These are phyloP conservation scores for Reticulitermes lucifugus DNA, from an alignment of 2,888 invertebrate species.

Conservation along the genomic window DNA sequence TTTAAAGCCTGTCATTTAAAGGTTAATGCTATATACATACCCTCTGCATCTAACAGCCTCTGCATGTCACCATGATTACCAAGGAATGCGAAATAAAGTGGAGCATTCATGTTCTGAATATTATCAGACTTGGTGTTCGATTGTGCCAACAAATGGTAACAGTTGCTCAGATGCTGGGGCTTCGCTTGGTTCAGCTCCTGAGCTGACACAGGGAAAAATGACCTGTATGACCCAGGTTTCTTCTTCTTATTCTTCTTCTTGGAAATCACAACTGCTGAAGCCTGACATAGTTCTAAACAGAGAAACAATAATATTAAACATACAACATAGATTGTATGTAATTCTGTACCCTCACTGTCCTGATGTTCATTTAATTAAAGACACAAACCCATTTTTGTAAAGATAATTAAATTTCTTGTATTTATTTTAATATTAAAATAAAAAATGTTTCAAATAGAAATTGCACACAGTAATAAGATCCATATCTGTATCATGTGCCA, in stretches of 20 bases:
- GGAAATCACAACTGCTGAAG: neutral
- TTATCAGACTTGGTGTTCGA: neutral
- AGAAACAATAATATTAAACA: neutral
- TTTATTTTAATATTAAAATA: too few species aligned
- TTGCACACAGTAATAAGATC: too few species aligned
- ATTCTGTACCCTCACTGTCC: too few species aligned
- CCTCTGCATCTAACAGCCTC: conserved; percentile 55
- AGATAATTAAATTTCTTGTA: too few species aligned
- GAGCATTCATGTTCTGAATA: neutral
- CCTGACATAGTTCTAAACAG: neutral
- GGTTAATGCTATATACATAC: conserved; percentile 44
- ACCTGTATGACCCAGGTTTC: neutral
- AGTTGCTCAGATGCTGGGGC: neutral
- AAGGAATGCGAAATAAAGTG: conserved; percentile 55
- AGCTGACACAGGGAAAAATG: conserved; percentile 41
- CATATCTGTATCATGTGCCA: too few species aligned
- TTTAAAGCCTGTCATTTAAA: too few species aligned
- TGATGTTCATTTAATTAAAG: too few species aligned
- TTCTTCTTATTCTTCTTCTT: neutral
- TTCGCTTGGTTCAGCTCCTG: neutral
- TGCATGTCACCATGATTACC: conserved; percentile 56
- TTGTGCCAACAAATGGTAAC: conserved; percentile 12
- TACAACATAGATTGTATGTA: neutral
- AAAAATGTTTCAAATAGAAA: too few species aligned
- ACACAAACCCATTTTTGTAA: too few species aligned